Evolutionary conservation across 2,113 vertebrate species (phyloP).

Genomic region (Nettapus auritus): DNA sequence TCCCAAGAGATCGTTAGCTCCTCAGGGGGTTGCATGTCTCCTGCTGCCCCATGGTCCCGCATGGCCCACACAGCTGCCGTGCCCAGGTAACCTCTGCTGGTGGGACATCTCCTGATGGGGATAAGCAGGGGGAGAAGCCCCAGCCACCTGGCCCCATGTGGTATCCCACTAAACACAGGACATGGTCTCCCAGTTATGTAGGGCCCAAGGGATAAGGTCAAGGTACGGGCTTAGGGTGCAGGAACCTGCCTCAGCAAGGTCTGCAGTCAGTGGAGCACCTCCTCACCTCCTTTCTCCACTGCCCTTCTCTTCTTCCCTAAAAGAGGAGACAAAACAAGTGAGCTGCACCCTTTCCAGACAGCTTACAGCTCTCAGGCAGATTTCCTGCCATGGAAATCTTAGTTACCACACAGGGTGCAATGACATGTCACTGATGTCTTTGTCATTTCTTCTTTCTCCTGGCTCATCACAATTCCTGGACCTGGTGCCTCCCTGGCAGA

Average conservation of each 20-base stretch:
- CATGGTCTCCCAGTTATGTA: fast-evolving
- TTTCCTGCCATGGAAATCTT: background rate
- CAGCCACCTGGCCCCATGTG: background rate
- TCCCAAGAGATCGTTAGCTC: background rate
- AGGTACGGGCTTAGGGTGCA: background rate
- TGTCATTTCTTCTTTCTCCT: slow-evolving; percentile 51
- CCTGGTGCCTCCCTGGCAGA: slow-evolving; percentile 74
- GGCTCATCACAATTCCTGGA: slow-evolving; percentile 52
- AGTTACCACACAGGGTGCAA: background rate
- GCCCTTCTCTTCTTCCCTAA: background rate
- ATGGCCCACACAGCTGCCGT: background rate
- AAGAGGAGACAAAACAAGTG: background rate
- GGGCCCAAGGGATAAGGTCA: background rate
- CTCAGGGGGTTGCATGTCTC: background rate
- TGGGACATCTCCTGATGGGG: background rate
- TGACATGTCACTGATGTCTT: slow-evolving; percentile 63
- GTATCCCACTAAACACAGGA: background rate
- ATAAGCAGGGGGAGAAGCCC: background rate
- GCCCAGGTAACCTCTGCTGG: background rate
- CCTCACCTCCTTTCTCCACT: background rate
- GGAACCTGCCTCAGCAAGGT: background rate
- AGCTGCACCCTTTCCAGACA: background rate
- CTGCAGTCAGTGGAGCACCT: background rate
- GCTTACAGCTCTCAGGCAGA: background rate
- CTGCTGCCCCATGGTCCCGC: background rate